Base-by-base conservation (phyloP, 2,888 invertebrate species). In the Macaria notata region DNA sequence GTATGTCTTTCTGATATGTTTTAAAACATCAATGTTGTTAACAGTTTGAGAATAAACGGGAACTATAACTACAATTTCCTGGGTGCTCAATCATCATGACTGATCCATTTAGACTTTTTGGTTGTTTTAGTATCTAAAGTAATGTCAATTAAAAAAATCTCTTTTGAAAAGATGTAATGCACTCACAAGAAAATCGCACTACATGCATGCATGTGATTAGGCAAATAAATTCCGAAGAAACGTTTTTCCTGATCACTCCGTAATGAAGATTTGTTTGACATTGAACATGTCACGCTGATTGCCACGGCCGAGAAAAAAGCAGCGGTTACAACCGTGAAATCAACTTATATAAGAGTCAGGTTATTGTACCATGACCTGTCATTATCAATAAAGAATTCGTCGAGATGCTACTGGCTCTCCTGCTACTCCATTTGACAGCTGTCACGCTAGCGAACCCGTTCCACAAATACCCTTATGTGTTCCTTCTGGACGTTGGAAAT, bases 401-500 rank as follows among this genome's bases (percentile, higher is more conserved):
- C 57, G 69, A 62, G 62, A 61, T 60, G 69, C 54, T 78, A 72
- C 72, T 71, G 76, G 81, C 74, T 70, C 88, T 91, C 84, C 71
- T 84, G 76, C 73, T 84, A 30, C 39, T 66, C 58, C 72, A 81
- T 58, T 58, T 81, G 49, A 61, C 76, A 54, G 67, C 72, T 47
- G 57, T 80, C 9, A 66, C 70, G 30, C 58, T 72, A 7, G 84
- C 83, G 1, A 85, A 79, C 71, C 86, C 91, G 5, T 84, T 87
- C 51, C 86, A 87, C 61, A 88, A 87, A 66, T 90, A 88, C 55
- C 91, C 91, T 1, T 89, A 80, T 62, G 83, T 86, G 46, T 91
- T 89, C 61, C 68, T 90, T 33, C 71, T 91, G 30, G 91, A 91
- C 63, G 77, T 90, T 46, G 91, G 91, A 47, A 91, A 91, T 81